A percentile compares a stretch with the other conserved stretches of the same genome.
Conservation (phyloP, 2,113 vertebrate species). For the Pipra filicauda region DNA sequence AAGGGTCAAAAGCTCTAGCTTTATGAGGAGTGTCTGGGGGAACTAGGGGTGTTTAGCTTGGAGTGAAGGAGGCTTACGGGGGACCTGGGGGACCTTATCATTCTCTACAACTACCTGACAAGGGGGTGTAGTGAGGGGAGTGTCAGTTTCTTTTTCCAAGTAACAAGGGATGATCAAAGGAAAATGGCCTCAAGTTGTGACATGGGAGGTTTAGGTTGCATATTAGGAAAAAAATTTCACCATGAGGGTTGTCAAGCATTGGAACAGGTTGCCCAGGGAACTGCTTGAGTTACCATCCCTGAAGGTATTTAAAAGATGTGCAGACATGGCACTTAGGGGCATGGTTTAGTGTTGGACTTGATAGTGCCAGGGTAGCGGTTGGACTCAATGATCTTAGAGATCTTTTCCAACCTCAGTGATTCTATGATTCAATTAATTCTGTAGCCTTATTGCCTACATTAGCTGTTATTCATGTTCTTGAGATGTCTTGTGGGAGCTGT, state of each 20-base stretch:
- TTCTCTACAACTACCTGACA: neutral
- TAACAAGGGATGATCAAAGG: neutral
- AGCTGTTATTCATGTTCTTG: neutral
- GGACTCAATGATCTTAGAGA: neutral
- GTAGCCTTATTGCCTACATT: neutral
- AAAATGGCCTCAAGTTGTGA: neutral
- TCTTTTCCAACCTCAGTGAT: neutral
- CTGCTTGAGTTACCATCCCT: neutral
- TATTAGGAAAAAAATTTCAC: neutral
- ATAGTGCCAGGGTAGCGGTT: neutral
- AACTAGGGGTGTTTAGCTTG: neutral
- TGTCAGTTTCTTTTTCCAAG: neutral
- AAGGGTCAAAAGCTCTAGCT: neutral
- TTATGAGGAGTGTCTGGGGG: neutral
- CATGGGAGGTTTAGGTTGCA: neutral
- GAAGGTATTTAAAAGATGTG: neutral
- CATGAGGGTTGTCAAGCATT: neutral
- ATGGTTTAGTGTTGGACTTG: neutral
- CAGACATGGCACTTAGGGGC: neutral
- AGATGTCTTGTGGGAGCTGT: neutral
- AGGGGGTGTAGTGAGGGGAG: neutral
- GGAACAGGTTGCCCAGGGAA: neutral
- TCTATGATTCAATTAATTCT: neutral
- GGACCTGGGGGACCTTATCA: neutral
- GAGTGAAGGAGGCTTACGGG: neutral